Base-by-base conservation (phyloP, 2,797 vertebrate genomes). In the Typhlichthys eigenmanni region DNA sequence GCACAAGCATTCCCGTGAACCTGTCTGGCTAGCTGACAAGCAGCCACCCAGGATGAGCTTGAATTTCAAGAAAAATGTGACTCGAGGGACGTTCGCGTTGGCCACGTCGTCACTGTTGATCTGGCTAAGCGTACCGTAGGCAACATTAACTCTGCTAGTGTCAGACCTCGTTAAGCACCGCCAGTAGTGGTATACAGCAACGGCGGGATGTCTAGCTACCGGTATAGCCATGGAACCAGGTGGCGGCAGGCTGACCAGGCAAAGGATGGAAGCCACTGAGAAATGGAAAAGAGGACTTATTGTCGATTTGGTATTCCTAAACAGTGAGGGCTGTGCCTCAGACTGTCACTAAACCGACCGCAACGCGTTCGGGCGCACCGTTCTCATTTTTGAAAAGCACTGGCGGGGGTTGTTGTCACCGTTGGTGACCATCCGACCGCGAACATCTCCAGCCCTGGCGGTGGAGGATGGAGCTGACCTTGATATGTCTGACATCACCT, bases 1-100 rank as follows among this genome's bases (percentile, higher is more conserved):
- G 38, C 9, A 24, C 24, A 4, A 24, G 29, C 74, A 74, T 77
- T 85, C 74, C 69, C 58, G 12, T 13, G n/a, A 89, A 88, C 84
- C 69, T 56, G 78, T 90, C 79, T 56, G 68, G 11, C 78, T 38
- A 62, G 62, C 48, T 51, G 11, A 32, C 45, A 53, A 13, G 13
- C 24, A 54, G 13, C 38, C n/a, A 13, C 49, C 50, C 2, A 2
- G n/a, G 54, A 53, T 29, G 49, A 77, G 58, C 2, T 0, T 5
- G 60, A 2, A 2, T 29, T 59, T 71, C 54, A 72, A 69, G 76
- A 76, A 81, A n/a, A 66, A n/a, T 73, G 43, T 56, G 56, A 24
- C 47, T 59, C 51, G 51, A 46, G 47, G 62, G 43, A 43, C 29
- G 11, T 11, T 54, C 1, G 12, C 38, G 6, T 1, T 65, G 24